Percentiles rank a stretch among this genome's conserved stretches.
These are phyloP conservation scores for Amphiprion percula DNA, from an alignment of 2,113 vertebrate genomes.

Conservation along the genomic window DNA sequence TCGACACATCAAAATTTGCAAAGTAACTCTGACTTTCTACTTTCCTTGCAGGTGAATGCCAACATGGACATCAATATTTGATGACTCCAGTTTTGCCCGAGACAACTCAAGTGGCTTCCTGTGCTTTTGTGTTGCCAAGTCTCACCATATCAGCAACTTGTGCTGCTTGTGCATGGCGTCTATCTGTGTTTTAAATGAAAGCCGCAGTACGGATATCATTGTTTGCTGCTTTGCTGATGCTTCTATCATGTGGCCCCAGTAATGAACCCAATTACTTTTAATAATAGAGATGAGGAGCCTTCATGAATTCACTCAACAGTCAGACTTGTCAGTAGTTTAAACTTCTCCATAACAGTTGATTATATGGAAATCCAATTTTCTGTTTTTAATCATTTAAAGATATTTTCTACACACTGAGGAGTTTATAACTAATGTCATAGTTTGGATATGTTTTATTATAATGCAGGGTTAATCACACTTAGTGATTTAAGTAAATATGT, in stretches of 20 bases:
- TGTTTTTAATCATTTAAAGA: not conserved
- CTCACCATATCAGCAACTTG: constrained; percentile 21
- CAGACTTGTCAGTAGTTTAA: not conserved
- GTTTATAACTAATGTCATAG: not conserved
- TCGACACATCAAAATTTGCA: not conserved
- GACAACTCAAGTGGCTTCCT: constrained; percentile 38
- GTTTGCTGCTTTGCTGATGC: constrained; percentile 21
- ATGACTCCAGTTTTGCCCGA: constrained; percentile 14
- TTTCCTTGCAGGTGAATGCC: constrained; percentile 71
- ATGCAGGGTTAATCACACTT: constrained; percentile 17
- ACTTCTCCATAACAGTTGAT: not conserved
- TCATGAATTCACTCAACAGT: not conserved
- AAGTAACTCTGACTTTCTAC: constrained; percentile 29
- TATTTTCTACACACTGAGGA: not conserved
- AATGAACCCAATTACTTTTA: not conserved
- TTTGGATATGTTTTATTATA: not conserved
- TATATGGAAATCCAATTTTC: not conserved
- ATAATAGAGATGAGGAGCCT: constrained; percentile 9
- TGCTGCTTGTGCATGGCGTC: constrained; percentile 52
- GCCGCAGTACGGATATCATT: constrained; percentile 20
- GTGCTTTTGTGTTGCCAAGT: constrained; percentile 31
- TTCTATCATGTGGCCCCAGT: constrained; percentile 19
- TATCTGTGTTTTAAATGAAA: constrained; percentile 23
- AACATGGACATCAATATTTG: constrained; percentile 8
- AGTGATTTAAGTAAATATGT: not conserved